Conservation (phyloP, 2,888 invertebrate genomes). For the Minunthozetes semirufus region DNA sequence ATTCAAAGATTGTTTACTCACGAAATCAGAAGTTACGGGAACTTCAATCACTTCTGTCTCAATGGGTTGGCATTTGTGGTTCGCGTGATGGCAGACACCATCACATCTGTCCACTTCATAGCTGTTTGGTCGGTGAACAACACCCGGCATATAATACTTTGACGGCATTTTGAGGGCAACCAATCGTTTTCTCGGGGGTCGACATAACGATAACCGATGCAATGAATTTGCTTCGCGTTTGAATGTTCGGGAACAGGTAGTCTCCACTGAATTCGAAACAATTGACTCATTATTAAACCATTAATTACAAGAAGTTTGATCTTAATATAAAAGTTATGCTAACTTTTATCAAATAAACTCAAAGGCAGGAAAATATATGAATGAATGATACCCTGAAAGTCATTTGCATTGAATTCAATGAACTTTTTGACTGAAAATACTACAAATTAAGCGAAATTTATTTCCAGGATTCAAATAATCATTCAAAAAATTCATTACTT, state of each 20-base stretch:
- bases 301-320: no score
- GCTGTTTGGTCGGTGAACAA: neutral
- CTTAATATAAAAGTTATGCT: no score
- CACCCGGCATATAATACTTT: conserved; percentile 11
- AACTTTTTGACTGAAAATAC: neutral
- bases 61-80: conserved; percentile 17
- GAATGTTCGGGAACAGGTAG: no score
- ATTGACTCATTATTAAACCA: no score
- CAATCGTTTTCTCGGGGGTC: neutral
- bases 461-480: no score
- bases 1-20: neutral
- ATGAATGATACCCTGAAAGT: no score
- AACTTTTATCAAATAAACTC: no score
- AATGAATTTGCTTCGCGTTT: no score
- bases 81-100: conserved; percentile 4
- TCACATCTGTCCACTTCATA: conserved; percentile 24
- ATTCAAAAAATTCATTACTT: no score
- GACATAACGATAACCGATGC: neutral
- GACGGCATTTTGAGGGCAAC: neutral
- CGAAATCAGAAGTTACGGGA: neutral
- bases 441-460: neutral
- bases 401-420: no score
- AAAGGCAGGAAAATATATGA: no score
- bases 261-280: no score
- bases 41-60: conserved; percentile 6